These are phyloP conservation scores for Coleophora flavipennella DNA, from an alignment of 2,888 invertebrate species.

Conservation along the genomic window DNA sequence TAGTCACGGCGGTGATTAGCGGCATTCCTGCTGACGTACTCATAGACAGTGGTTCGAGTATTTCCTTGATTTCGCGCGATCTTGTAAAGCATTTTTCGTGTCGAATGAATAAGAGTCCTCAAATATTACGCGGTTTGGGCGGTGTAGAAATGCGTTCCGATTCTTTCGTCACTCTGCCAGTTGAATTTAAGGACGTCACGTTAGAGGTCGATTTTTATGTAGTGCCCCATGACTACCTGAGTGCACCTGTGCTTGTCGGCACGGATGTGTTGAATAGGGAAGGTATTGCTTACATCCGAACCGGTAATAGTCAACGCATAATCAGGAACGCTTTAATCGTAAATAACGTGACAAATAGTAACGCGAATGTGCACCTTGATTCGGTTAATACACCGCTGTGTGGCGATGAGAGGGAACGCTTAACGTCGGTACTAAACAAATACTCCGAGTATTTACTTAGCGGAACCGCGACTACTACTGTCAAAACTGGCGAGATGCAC, in stretches of 20 bases:
- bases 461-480: conserved; percentile 9
- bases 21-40: conserved; percentile 6
- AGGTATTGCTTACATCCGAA: conserved; percentile 15
- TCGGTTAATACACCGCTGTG: conserved; percentile 9
- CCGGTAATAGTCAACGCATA: conserved; percentile 9
- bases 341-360: neutral
- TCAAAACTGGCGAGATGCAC: conserved; percentile 10
- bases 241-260: conserved; percentile 15
- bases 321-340: neutral
- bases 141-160: conserved; percentile 8
- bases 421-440: conserved; percentile 6
- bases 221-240: conserved; percentile 11
- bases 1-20: neutral
- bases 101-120: conserved; percentile 5
- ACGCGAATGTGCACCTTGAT: neutral
- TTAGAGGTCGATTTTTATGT: conserved; percentile 18
- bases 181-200: conserved; percentile 16
- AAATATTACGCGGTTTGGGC: conserved; percentile 12
- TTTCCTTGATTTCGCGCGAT: conserved; percentile 4
- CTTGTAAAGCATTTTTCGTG: conserved; percentile 14
- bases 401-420: conserved; percentile 4
- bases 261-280: conserved; percentile 18
- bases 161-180: conserved; percentile 8
- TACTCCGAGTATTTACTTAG: conserved; percentile 7
- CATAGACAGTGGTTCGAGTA: conserved; percentile 8